Base-by-base conservation (phyloP, 1,140 invertebrate species). In the Nylanderia fulva region DNA sequence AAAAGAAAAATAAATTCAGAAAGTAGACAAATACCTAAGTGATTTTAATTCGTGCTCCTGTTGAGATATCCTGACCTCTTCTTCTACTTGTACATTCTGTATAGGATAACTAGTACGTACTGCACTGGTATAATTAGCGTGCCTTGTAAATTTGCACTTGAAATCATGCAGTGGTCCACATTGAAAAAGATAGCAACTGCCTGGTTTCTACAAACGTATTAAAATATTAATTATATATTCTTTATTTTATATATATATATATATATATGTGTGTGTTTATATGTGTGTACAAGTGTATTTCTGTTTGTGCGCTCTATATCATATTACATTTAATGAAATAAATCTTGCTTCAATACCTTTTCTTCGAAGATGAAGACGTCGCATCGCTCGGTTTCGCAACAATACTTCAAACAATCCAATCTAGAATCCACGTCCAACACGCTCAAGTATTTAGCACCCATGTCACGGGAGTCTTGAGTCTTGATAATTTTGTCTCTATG, bases 331-430 rank as follows among this genome's bases (percentile, higher is more conserved):
- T n/a, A n/a, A n/a, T n/a, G n/a, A n/a, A n/a, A n/a, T n/a, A n/a
- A n/a, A n/a, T n/a, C n/a, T n/a, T n/a, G n/a, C n/a, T n/a, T n/a
- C n/a, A n/a, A 36, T 77, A 98, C 98, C 96, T 98, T 98, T 92
- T 98, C 97, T 93, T 99, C 98, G 91, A 97, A 99, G 86, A 99
- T 97, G 92, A 98, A 98, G 11, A 99, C 98, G 94, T 99, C 98
- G 92, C 98, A 99, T 63, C 96, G 94, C 27, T 97, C 96, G 0
- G 97, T 98, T 92, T 97, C 96, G 93, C 98, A 99, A 94, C 98
- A 99, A 69, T 98, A 96, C 39, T 96, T 96, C 76, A 98, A 95
- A 94, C 98, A 99, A 89, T 98, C 98, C 90, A 97, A 96, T 82
- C 97, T 96, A 29, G 96, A 96, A 85, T 96, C 96, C 87, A 98